Percentiles rank a stretch among this genome's conserved stretches.
phyloP scores from a whole-genome alignment of 2,797 vertebrate species.

The Rhabdophis nuchalis region DNA sequence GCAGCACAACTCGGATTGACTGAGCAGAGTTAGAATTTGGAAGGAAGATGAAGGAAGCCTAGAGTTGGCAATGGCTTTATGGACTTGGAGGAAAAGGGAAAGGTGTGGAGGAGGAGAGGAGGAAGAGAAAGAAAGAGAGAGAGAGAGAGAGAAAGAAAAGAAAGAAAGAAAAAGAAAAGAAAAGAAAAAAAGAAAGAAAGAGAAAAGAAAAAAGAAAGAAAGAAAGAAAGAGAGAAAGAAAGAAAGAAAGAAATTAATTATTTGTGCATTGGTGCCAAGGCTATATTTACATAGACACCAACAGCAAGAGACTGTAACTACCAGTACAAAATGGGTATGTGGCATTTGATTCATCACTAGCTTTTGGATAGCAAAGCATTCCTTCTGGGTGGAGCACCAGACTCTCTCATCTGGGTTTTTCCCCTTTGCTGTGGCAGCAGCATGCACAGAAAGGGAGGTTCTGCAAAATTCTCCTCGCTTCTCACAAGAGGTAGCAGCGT shows the following conservation, averaged over 20 bases:
- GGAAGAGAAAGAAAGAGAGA: accelerated
- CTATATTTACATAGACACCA: background rate
- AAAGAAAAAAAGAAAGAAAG: no score
- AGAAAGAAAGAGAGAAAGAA: background rate
- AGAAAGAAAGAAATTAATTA: background rate
- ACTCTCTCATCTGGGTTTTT: background rate
- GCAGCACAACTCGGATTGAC: background rate
- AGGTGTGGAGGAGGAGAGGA: background rate
- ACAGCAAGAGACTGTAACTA: background rate
- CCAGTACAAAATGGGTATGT: background rate
- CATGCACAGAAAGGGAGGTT: background rate
- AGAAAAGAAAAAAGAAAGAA: no score
- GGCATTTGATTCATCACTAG: background rate
- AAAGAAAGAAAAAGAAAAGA: no score
- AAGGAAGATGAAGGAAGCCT: background rate
- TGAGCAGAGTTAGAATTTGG: background rate
- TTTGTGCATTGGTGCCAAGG: background rate
- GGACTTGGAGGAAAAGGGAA: background rate
- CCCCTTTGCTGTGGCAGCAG: background rate
- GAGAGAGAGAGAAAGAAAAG: accelerated
- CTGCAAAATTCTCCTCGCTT: background rate
- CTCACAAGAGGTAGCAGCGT: background rate
- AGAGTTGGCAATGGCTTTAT: background rate
- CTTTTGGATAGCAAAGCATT: background rate
- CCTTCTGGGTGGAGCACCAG: background rate